These are phyloP conservation scores for Brachyopa scutellaris DNA, from an alignment of 2,888 invertebrate genomes.

Conservation along the genomic window DNA sequence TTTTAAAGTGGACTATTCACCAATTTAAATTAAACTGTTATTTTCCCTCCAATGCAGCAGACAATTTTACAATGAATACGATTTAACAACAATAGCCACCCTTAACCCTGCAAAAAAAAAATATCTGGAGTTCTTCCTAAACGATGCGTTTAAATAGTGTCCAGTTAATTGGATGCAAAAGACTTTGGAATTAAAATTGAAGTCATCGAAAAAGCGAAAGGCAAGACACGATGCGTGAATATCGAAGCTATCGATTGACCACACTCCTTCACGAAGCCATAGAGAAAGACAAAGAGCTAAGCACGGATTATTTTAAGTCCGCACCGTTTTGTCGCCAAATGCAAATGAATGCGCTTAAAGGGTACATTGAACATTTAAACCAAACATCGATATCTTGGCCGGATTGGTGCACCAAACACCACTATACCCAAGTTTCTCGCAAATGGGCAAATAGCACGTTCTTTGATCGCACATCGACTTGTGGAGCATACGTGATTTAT, in stretches of 20 bases:
- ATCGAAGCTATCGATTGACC: slow-evolving; percentile 18
- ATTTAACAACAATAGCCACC: slow-evolving; percentile 1
- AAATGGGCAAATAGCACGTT: slow-evolving; percentile 71
- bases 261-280: slow-evolving; percentile 12
- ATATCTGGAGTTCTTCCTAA: slow-evolving; percentile 17
- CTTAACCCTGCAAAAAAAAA: background rate
- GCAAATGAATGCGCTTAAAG: slow-evolving; percentile 67
- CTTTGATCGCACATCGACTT: slow-evolving; percentile 55
- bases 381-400: slow-evolving; percentile 62
- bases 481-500: slow-evolving; percentile 69
- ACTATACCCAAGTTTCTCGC: slow-evolving; percentile 20
- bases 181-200: slow-evolving; percentile 42
- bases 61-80: background rate
- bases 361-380: slow-evolving; percentile 65
- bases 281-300: background rate
- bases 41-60: no score
- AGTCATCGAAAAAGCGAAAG: slow-evolving; percentile 32
- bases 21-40: no score
- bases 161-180: slow-evolving; percentile 66
- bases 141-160: slow-evolving; percentile 60
- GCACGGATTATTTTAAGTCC: no score
- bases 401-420: slow-evolving; percentile 41
- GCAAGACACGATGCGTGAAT: slow-evolving; percentile 49
- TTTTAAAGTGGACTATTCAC: no score
- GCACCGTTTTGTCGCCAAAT: slow-evolving; percentile 67